Base-by-base conservation (phyloP, 1,140 invertebrate genomes). In the Zaprionus davidi region DNA sequence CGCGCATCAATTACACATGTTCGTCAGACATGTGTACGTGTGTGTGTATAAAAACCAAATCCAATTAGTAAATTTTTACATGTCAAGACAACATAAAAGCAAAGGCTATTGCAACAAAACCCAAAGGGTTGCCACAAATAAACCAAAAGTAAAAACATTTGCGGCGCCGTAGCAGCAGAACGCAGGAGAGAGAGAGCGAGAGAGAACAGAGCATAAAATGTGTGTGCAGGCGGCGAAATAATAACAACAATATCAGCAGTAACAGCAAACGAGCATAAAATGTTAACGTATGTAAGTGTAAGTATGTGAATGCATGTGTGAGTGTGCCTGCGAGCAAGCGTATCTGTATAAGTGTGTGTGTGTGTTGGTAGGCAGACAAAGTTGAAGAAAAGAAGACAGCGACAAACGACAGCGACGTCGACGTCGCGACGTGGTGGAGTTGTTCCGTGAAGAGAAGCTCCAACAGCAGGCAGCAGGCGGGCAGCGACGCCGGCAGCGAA, bases 111-210 rank as follows among this genome's bases (percentile, higher is more conserved):
- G 67, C 71, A 84, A 81, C 78, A 87, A 84, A 76, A 84, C 79
- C 65, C 65, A 76, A 78, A 71, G 81, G 81, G 68, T 76, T 79
- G 77, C 69, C 78, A 68, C 84, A 79, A 84, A 84, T 81, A 81
- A 90, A 79, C 76, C 81, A 80, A 67, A 80, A 76, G 68, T 79
- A 79, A 79, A 79, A 86, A 86, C 83, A 86, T 87, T 86, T 87
- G 83, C 80, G 71, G 51, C 36, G 66, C 59, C 72, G 57, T 55
- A 67, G 63, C 63, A 67, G 53, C 69, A 75, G 77, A 46, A 46
- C 51, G 49, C 56, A 20, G 26, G 36, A 20, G 31, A 60, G 65
- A 59, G 51, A 79, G 58, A 67, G 20, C 17, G 34, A 28, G 22
- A 67, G 78, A 70, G 17, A 57, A 55, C 49, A 58, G 34, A 73